Evolutionary conservation across 2,888 invertebrate species (phyloP), one percentile per base, ranked within the genome.

Genomic region (Bombyx huttoni): DNA sequence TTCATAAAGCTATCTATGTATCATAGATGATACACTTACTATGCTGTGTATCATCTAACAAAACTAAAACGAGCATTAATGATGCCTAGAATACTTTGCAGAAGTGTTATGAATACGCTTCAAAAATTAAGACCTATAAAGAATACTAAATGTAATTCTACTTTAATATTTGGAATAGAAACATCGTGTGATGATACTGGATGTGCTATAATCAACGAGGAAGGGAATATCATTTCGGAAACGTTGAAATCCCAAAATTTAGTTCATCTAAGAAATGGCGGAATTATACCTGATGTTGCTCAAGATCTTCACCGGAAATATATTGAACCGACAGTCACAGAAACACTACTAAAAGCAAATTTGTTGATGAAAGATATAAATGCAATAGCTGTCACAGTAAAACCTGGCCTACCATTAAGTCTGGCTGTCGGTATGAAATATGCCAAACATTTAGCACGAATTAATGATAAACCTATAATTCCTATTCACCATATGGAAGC

Each of bases 401-500:
- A 94, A 75, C 99, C 99, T 51, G 95, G 97, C 33, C 75, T 98
- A 51, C 86, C 92, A 0, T 71, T 96, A 48, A 97, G 96, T 51
- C 86, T 99, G 48, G 63, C 80, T 52, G 92, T 98, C 50, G 98
- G 98, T 5, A 84, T 93, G 70, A 92, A 92, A 59, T 96, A 96
- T 90, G 96, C 95, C 0, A 95, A 96, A 73, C 89, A 94, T 70
- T 80, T 98, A 52, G 92, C 94, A 3, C 84, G 89, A 51, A 77
- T 86, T 50, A 88, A 91, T 59, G 87, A 90, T 0, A 96, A 94
- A 76, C 98, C 98, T 0, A 90, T 99, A 52, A 96, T 99, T 73
- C 98, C 99, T 0, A 95, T 99, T 58, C 99, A 99, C 84, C 99
- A 99, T 66, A 99, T 99, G 99, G 94, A 98, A 88, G 99, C 99